Evolutionary conservation across 2,797 vertebrate genomes (phyloP).

Genomic region (Gymnocypris eckloni): DNA sequence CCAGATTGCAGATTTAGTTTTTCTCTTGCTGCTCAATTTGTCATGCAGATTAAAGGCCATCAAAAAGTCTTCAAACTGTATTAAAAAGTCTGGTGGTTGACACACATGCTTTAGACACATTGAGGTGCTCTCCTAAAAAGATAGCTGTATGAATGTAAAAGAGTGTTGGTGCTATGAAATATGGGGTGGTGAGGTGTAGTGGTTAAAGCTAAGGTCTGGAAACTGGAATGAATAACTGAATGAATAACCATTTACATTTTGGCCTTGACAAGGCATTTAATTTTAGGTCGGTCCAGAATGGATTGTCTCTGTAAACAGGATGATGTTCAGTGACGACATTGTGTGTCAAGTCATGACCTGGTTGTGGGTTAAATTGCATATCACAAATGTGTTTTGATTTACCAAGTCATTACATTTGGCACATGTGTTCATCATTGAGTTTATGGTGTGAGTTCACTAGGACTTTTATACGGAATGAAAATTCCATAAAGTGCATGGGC

Average conservation of each 20-base stretch:
- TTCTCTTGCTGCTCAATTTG: slow-evolving; percentile 21
- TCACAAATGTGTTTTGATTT: background rate
- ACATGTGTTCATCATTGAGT: background rate
- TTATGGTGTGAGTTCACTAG: background rate
- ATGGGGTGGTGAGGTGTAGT: background rate
- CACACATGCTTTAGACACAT: background rate
- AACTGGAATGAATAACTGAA: background rate
- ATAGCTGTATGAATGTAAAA: background rate
- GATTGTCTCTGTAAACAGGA: background rate
- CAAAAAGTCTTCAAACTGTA: background rate
- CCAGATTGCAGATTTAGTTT: slow-evolving; percentile 24
- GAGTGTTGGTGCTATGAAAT: background rate
- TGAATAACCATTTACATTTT: background rate
- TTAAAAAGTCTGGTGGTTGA: background rate
- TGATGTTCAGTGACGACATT: background rate
- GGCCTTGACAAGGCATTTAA: background rate
- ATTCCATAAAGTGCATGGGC: background rate
- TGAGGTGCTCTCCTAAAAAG: background rate
- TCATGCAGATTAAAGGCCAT: slow-evolving; percentile 25
- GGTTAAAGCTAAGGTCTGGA: background rate
- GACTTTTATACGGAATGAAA: background rate
- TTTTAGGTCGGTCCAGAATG: background rate
- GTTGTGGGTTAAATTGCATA: background rate
- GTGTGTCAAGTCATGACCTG: background rate
- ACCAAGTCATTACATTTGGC: slow-evolving; percentile 2